Conservation (phyloP, 1,140 invertebrate species). For the Muscidifurax raptorellus region DNA sequence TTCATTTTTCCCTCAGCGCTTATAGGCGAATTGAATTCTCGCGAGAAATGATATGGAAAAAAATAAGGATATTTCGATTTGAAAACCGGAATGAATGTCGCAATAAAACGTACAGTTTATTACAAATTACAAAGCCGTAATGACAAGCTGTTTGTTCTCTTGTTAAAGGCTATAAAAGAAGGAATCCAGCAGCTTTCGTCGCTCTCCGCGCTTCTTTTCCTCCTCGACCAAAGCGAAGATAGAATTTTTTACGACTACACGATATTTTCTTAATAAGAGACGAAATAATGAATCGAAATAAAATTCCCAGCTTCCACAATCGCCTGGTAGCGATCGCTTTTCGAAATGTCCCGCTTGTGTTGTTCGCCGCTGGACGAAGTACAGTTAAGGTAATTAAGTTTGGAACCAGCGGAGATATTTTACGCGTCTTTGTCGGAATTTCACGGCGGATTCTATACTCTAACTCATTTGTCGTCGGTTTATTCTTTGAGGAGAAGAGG, state of each 20-base stretch:
- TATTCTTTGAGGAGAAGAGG: background rate
- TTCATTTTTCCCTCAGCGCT: too few species aligned
- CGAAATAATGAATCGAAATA: conserved; percentile 33
- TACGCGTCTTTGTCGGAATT: conserved; percentile 34
- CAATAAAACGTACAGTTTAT: conserved; percentile 36
- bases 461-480: background rate
- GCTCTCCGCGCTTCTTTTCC: background rate
- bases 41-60: background rate
- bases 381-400: conserved; percentile 44
- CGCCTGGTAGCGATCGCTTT: conserved; percentile 30
- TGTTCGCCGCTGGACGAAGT: conserved; percentile 6
- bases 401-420: conserved; percentile 6
- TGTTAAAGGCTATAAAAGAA: conserved; percentile 33
- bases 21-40: too few species aligned
- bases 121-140: conserved; percentile 20
- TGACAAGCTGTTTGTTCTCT: conserved; percentile 37
- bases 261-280: conserved; percentile 43
- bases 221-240: background rate
- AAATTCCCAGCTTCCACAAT: conserved; percentile 29
- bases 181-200: conserved; percentile 19
- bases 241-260: conserved; percentile 39
- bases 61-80: background rate
- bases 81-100: conserved; percentile 1
- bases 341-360: background rate
- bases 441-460: background rate